Conservation (phyloP, 2,888 invertebrate genomes). For the Antheraea yamamai region DNA sequence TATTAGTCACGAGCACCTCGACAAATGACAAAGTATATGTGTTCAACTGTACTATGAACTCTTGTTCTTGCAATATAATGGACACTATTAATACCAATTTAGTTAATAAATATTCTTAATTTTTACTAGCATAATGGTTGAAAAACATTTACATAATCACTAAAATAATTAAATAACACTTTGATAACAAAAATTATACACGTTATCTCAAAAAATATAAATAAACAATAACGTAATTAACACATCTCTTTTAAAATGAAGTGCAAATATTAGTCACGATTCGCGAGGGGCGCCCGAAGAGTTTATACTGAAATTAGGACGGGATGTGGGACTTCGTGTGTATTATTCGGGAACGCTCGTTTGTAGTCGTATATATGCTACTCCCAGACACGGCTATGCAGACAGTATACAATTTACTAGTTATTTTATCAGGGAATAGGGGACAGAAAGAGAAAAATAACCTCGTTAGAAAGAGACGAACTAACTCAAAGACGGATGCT, state of each 20-base stretch:
- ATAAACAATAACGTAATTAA: conserved; percentile 44
- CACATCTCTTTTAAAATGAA: conserved; percentile 40
- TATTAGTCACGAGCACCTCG: conserved; percentile 1
- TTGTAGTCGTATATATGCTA: conserved; percentile 38
- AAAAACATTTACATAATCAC: neutral
- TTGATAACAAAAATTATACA: conserved; percentile 1
- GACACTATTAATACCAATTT: neutral
- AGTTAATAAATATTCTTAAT: conserved; percentile 3
- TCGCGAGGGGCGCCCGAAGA: conserved; percentile 46
- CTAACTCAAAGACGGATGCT: conserved; percentile 61
- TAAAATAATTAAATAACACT: conserved; percentile 1
- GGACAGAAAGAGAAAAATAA: conserved; percentile 49
- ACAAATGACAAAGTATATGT: neutral
- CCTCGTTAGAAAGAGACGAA: conserved; percentile 35
- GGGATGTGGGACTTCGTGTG: conserved; percentile 49
- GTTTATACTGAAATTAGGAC: conserved; percentile 55
- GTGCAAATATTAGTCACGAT: conserved; percentile 36
- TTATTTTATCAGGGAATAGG: conserved; percentile 34
- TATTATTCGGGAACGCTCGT: conserved; percentile 59
- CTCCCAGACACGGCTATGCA: conserved; percentile 14
- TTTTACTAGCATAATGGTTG: neutral
- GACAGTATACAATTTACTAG: conserved; percentile 28
- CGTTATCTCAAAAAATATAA: conserved; percentile 15
- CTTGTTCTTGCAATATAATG: conserved; percentile 12
- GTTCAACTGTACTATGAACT: conserved; percentile 12